Conservation (phyloP, 2,113 vertebrate species). For the Pterocles orientalis region DNA sequence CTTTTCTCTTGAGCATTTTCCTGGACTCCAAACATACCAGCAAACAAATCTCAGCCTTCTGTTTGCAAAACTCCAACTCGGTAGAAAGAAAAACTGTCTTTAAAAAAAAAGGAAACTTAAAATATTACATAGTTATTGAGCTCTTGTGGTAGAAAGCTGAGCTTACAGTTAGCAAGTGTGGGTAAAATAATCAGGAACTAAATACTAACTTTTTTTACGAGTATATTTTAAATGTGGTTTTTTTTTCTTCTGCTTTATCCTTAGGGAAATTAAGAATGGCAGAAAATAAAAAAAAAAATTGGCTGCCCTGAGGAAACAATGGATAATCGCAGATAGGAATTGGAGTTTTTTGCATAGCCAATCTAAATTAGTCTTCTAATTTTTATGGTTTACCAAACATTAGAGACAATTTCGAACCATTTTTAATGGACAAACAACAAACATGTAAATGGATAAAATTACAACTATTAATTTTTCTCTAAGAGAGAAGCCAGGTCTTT, state of each 20-base stretch:
- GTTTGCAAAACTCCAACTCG: neutral
- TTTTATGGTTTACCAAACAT: neutral
- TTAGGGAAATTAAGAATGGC: neutral
- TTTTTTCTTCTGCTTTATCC: neutral
- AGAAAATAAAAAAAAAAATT: neutral
- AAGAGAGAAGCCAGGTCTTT: neutral
- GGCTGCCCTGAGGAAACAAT: neutral
- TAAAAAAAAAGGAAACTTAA: neutral
- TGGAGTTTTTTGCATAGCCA: neutral
- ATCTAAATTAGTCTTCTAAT: neutral
- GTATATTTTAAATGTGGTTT: neutral
- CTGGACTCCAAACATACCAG: neutral
- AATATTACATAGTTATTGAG: neutral
- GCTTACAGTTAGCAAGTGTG: neutral
- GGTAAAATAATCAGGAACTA: neutral
- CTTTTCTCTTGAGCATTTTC: neutral
- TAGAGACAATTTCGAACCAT: neutral
- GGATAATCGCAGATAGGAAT: neutral
- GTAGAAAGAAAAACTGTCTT: neutral
- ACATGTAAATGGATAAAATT: neutral
- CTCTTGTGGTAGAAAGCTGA: neutral
- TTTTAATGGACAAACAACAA: neutral
- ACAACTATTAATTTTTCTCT: neutral
- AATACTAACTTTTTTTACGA: neutral
- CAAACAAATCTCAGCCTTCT: neutral